Conservation (phyloP, 2,113 vertebrate species). For the Leucosticte australis region DNA sequence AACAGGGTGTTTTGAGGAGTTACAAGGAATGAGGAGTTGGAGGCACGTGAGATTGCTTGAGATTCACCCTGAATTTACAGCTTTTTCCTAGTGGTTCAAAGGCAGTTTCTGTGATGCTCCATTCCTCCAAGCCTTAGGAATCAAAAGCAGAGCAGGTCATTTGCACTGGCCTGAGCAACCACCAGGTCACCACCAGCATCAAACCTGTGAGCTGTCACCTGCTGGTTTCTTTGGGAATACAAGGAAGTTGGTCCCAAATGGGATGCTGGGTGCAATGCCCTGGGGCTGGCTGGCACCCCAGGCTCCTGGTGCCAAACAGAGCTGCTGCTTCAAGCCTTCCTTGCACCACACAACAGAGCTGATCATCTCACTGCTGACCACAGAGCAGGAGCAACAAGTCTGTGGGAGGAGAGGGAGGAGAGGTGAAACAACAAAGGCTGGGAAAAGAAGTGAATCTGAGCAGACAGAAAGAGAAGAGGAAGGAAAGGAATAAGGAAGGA, state of each 20-base stretch:
- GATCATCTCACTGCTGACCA: not conserved
- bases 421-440: not conserved
- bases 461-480: not conserved
- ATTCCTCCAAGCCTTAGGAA: not conserved
- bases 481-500: not conserved
- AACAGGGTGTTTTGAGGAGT: not conserved
- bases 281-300: not conserved
- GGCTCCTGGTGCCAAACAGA: not conserved
- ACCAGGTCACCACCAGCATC: not conserved
- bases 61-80: not conserved
- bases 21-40: not conserved
- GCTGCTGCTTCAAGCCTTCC: not conserved
- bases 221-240: not conserved
- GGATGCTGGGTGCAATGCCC: accelerated
- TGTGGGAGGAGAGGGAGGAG: not conserved
- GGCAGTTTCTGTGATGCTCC: not conserved
- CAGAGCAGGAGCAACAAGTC: not conserved
- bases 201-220: not conserved
- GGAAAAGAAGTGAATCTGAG: not conserved
- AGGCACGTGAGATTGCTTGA: not conserved
- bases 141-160: not conserved
- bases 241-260: not conserved
- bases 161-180: not conserved
- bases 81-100: not conserved
- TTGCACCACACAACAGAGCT: not conserved